Conservation (phyloP, 2,797 vertebrate genomes). For the Crenuchus spilurus region DNA sequence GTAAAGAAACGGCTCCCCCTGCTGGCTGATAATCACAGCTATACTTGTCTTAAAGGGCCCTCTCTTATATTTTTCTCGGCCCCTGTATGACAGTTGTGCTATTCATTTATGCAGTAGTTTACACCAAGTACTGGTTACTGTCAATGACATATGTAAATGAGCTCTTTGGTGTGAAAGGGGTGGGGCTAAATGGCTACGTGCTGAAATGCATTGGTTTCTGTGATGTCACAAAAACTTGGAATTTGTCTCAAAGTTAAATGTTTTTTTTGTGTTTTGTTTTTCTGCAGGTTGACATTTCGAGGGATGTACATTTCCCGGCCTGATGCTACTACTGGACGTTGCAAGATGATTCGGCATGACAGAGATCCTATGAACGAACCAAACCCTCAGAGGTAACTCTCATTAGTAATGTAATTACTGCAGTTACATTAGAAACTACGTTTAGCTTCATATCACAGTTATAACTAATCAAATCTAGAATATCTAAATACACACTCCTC, state of each 20-base stretch:
- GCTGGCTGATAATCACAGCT: neutral
- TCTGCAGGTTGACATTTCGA: constrained; percentile 73
- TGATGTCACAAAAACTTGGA: too few species aligned
- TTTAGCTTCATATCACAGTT: neutral
- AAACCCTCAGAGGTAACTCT: constrained; percentile 72
- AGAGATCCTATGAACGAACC: constrained; percentile 83
- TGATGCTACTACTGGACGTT: constrained; percentile 76
- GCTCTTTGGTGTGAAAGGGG: too few species aligned
- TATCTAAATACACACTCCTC: too few species aligned
- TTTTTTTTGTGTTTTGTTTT: neutral
- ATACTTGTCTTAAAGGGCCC: too few species aligned
- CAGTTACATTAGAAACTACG: too few species aligned
- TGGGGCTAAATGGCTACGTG: too few species aligned
- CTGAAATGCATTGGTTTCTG: too few species aligned
- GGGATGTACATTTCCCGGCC: constrained; percentile 86
- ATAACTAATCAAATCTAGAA: too few species aligned
- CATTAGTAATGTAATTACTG: too few species aligned
- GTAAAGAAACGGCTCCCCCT: neutral
- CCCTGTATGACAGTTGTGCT: too few species aligned
- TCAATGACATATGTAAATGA: too few species aligned
- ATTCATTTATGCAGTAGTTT: too few species aligned
- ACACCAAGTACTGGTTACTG: neutral
- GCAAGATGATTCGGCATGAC: constrained; percentile 81
- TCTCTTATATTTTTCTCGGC: neutral
- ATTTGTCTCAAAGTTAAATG: neutral